These are phyloP conservation scores for Chrysina gloriosa DNA, from an alignment of 2,888 invertebrate species.

Conservation along the genomic window DNA sequence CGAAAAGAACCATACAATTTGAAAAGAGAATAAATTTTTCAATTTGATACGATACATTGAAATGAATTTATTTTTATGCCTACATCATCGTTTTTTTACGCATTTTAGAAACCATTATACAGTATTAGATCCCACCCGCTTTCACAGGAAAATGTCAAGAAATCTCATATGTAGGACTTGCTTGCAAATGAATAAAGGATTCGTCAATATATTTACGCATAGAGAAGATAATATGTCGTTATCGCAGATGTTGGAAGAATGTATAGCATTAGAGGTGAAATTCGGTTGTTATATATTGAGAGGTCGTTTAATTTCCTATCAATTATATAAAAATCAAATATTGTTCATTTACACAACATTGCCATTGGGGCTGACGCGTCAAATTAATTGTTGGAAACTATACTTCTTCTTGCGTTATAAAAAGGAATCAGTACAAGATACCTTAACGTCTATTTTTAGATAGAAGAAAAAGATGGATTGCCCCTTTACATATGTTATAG, in stretches of 20 bases:
- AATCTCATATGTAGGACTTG: conserved; percentile 2
- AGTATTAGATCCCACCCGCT: neutral
- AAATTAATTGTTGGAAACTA: too few relatives aligned
- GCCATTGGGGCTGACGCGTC: too few relatives aligned
- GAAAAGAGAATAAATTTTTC: neutral
- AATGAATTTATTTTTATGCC: neutral
- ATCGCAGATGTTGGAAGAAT: neutral
- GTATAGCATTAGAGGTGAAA: neutral
- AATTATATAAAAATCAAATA: neutral
- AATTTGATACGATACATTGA: neutral
- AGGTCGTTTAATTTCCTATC: neutral
- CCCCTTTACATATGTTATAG: neutral
- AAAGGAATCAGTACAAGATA: too few relatives aligned
- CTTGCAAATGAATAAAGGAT: neutral
- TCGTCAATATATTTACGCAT: neutral
- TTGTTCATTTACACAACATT: neutral
- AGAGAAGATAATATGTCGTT: neutral
- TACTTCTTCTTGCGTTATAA: too few relatives aligned
- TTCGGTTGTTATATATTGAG: neutral
- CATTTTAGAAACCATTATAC: neutral
- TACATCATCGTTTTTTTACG: neutral
- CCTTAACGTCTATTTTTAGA: too few relatives aligned
- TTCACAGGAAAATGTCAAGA: neutral
- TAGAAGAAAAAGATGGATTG: neutral
- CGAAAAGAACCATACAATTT: neutral